Conservation (phyloP, 2,888 invertebrate genomes). For the Nymphalis polychloros region DNA sequence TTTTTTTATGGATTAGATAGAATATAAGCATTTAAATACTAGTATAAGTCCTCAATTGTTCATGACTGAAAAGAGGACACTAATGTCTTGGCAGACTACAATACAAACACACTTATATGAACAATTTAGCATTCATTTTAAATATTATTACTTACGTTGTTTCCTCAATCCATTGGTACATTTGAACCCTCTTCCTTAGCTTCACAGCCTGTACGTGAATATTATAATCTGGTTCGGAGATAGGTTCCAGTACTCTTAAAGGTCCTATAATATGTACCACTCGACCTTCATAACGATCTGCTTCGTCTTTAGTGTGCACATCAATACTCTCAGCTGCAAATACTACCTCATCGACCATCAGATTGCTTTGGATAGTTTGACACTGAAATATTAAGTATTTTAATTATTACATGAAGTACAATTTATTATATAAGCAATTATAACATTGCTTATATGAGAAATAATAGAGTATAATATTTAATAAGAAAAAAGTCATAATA, state of each 20-base stretch:
- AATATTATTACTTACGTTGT: conserved; percentile 79
- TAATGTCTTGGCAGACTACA: too few species aligned
- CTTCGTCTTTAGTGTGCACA: conserved; percentile 86
- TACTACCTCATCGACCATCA: conserved; percentile 89
- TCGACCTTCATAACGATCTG: conserved; percentile 85
- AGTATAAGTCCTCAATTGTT: too few species aligned
- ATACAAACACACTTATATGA: too few species aligned
- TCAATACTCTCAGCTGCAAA: conserved; percentile 79
- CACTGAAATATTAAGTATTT: conserved; percentile 77
- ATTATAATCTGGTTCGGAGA: conserved; percentile 93
- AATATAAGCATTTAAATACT: too few species aligned
- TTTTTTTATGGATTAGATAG: too few species aligned
- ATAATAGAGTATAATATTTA: background rate
- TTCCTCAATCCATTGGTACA: conserved; percentile 97
- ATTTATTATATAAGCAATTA: background rate
- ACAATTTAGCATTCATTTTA: background rate
- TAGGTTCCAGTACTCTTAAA: conserved; percentile 88
- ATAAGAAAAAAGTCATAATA: background rate
- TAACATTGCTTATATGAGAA: background rate
- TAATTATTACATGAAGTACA: background rate
- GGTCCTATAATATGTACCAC: conserved; percentile 90
- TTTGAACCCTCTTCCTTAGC: conserved; percentile 91
- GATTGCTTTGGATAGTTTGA: conserved; percentile 88
- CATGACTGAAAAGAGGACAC: too few species aligned
- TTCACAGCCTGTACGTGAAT: conserved; percentile 92